Conservation (phyloP, 2,113 vertebrate genomes). For the Larimichthys polyactis region DNA sequence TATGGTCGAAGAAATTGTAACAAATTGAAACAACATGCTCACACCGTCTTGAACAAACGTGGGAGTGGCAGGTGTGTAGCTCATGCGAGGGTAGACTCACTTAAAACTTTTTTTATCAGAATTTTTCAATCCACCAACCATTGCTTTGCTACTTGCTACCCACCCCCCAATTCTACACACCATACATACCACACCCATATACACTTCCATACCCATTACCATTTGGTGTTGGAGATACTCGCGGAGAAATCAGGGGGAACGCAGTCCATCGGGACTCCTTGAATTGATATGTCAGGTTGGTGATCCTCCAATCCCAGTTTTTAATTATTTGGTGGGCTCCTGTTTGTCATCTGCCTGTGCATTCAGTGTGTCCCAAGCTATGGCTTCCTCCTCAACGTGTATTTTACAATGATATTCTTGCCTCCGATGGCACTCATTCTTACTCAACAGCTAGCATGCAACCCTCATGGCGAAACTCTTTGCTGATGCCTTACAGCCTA, state of each 20-base stretch:
- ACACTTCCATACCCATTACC: slow-evolving; percentile 38
- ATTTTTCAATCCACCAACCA: slow-evolving; percentile 24
- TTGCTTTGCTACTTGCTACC: slow-evolving; percentile 1
- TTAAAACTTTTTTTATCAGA: background rate
- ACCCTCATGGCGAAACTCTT: background rate
- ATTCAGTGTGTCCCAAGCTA: slow-evolving; percentile 97
- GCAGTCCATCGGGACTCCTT: slow-evolving; percentile 88
- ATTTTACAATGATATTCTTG: slow-evolving; percentile 99
- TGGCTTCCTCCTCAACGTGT: slow-evolving; percentile 88
- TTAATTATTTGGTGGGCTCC: slow-evolving; percentile 81
- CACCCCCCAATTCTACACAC: slow-evolving; percentile 7
- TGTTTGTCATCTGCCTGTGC: slow-evolving; percentile 95
- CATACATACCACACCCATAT: slow-evolving; percentile 8
- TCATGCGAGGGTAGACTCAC: slow-evolving; percentile 16
- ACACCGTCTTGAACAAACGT: background rate
- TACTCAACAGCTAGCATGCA: slow-evolving; percentile 44
- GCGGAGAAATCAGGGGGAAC: slow-evolving; percentile 86
- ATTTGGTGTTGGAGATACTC: slow-evolving; percentile 90
- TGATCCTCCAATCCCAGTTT: slow-evolving; percentile 90
- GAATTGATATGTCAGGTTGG: slow-evolving; percentile 97
- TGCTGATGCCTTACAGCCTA: background rate
- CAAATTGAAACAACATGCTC: slow-evolving; percentile 18
- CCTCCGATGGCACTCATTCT: slow-evolving; percentile 27
- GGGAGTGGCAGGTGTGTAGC: background rate
- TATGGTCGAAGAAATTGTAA: slow-evolving; percentile 13